Evolutionary conservation across 1,140 invertebrate species (phyloP), one percentile per base, ranked within the genome.

Genomic region (Saccostrea glomerata): DNA sequence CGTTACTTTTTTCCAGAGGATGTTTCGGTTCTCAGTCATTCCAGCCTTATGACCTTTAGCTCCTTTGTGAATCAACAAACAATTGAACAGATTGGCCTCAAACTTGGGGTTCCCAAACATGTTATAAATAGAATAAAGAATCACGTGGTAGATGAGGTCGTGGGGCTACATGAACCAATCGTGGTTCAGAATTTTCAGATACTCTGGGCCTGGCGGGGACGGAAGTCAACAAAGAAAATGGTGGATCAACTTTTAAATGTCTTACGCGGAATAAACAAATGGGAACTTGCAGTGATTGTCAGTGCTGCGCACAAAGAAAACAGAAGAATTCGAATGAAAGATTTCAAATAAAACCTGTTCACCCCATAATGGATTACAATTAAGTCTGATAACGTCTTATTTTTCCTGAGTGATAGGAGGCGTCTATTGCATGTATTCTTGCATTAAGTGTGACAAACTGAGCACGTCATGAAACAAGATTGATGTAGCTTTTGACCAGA

Each of bases 181-280:
- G 82, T 84, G 1, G 23, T 84, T 13, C 82, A 84, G n/a, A 84
- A 84, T 56, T 84, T n/a, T 54, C 36, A 84, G 6, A 84, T 84
- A 40, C 11, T 84, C 12, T 84, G 82, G 82, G 47, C 40, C 6
- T 84, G 82, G 82, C 82, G 82, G 5, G 82, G 82, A 1, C 40
- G n/a, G 82, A 55, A 54, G n/a, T 20, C 54, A 25, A 55, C 82
- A 13, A 54, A 47, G 20, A 56, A 55, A 84, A 84, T 84, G 82
- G 82, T 56, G 17, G 82, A 84, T 0, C 54, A 56, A 23, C 30
- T 84, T n/a, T 11, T 84, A 40, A 84, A 84, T 20, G 54, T 56
- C 9, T 56, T 84, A 56, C 40, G 82, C 17, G 54, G 40, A 55
- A 84, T 84, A 13, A 56, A 84, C 13, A 47, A 20, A 20, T 84